Percentiles rank a stretch among this genome's conserved stretches.
These are phyloP conservation scores for Phyllostomus hastatus DNA, from an alignment of 2,113 vertebrate species.

Conservation along the genomic window DNA sequence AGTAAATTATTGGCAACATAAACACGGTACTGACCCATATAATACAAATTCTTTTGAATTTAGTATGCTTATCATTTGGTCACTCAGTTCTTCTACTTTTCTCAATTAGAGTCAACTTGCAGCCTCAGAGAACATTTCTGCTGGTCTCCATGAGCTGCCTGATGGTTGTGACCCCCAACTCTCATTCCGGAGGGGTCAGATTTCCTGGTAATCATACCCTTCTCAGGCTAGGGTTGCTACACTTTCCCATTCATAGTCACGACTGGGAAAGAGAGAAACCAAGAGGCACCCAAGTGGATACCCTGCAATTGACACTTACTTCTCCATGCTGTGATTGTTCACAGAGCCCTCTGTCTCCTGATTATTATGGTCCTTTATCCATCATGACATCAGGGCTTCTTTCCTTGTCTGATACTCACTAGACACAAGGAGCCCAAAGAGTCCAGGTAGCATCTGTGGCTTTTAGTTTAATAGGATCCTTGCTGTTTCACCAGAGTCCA, in stretches of 20 bases:
- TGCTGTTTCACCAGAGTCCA: neutral
- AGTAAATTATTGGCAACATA: neutral
- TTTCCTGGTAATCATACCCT: neutral
- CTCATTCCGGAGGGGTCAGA: neutral
- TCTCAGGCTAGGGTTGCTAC: neutral
- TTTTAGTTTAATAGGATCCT: neutral
- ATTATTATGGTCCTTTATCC: neutral
- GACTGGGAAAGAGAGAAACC: neutral
- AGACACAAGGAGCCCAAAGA: neutral
- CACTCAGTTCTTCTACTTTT: neutral
- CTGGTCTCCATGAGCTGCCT: neutral
- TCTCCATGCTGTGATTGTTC: neutral
- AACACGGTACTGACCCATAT: neutral
- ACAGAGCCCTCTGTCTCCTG: neutral
- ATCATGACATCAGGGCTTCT: neutral
- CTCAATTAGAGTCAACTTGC: neutral
- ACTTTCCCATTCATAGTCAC: neutral
- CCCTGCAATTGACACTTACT: neutral
- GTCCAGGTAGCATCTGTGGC: neutral
- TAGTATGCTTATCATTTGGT: neutral
- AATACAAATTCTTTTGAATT: neutral
- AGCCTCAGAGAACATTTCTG: neutral
- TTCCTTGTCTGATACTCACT: neutral
- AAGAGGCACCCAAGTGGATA: neutral
- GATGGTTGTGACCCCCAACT: neutral